phyloP scores from a whole-genome alignment of 2,797 vertebrate genomes.

The Chaunax sp. region DNA sequence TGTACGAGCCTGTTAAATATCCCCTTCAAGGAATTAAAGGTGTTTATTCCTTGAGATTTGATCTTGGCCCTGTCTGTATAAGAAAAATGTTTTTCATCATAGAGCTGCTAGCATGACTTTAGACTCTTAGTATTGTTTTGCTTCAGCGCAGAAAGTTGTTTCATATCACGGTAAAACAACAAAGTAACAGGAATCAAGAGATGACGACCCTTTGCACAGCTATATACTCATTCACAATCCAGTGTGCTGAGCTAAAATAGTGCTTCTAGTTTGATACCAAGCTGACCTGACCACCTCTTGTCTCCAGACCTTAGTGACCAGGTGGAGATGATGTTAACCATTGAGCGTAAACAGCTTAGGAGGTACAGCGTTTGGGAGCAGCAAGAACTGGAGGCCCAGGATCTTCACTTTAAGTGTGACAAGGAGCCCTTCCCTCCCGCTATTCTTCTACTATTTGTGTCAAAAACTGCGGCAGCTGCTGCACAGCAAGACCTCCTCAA shows the following conservation, averaged over 20 bases:
- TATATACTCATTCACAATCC: neutral
- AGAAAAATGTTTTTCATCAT: neutral
- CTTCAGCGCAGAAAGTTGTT: too few species aligned
- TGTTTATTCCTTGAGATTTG: slow-evolving; percentile 14
- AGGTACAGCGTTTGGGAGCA: slow-evolving; percentile 90
- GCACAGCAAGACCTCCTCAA: slow-evolving; percentile 73
- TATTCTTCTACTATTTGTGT: slow-evolving; percentile 88
- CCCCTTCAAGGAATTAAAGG: neutral
- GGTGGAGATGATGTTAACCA: slow-evolving; percentile 69
- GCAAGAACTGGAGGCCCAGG: slow-evolving; percentile 58
- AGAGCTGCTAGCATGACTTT: too few species aligned
- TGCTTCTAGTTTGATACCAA: neutral
- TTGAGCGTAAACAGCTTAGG: slow-evolving; percentile 85
- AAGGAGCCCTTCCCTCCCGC: slow-evolving; percentile 56
- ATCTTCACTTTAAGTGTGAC: slow-evolving; percentile 29
- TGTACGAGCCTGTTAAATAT: slow-evolving; percentile 39
- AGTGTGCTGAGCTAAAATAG: neutral
- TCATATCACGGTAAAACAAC: neutral
- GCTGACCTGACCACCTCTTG: slow-evolving; percentile 13
- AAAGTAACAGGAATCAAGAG: neutral
- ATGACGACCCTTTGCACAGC: neutral
- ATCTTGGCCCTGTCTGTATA: too few species aligned
- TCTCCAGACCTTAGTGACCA: slow-evolving; percentile 80
- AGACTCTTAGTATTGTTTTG: too few species aligned
- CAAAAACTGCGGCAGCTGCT: slow-evolving; percentile 81